Percentiles rank a stretch among this genome's conserved stretches.
Conservation (phyloP, 2,888 invertebrate genomes). For the Anthrax anthrax region DNA sequence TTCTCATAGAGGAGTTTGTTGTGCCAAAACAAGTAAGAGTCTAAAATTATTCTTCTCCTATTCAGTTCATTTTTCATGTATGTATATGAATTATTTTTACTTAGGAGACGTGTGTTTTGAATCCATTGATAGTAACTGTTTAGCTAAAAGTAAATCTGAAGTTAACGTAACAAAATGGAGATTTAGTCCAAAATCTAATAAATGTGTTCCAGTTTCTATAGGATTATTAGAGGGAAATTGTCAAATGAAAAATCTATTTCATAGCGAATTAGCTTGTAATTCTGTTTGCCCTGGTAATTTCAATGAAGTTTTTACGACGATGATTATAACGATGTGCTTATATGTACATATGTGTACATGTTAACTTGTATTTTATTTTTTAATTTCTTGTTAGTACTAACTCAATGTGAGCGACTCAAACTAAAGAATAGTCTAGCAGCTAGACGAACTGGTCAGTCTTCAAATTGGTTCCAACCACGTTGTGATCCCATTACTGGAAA, state of each 20-base stretch:
- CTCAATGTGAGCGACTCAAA: slow-evolving; percentile 64
- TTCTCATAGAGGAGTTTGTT: slow-evolving; percentile 71
- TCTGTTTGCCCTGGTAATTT: slow-evolving; percentile 58
- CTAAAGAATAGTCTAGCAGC: slow-evolving; percentile 63
- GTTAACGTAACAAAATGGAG: slow-evolving; percentile 45
- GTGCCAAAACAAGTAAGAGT: slow-evolving; percentile 67
- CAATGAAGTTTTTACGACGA: no score
- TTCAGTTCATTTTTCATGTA: no score
- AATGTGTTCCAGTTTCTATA: slow-evolving; percentile 51
- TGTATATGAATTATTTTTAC: slow-evolving; percentile 12
- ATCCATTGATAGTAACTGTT: slow-evolving; percentile 47
- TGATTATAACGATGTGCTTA: background rate
- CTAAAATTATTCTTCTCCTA: no score
- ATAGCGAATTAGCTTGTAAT: slow-evolving; percentile 62
- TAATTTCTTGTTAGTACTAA: slow-evolving; percentile 43
- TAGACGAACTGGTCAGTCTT: slow-evolving; percentile 41
- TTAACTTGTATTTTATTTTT: background rate
- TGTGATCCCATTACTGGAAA: slow-evolving; percentile 57
- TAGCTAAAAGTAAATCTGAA: slow-evolving; percentile 23
- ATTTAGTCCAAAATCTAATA: slow-evolving; percentile 63
- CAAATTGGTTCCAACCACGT: slow-evolving; percentile 51
- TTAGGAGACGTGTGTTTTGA: slow-evolving; percentile 69
- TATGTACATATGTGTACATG: no score
- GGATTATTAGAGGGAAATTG: slow-evolving; percentile 51
- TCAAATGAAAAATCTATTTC: slow-evolving; percentile 75